Base-by-base conservation (phyloP, 2,888 invertebrate genomes). In the Pelosia muscerda region DNA sequence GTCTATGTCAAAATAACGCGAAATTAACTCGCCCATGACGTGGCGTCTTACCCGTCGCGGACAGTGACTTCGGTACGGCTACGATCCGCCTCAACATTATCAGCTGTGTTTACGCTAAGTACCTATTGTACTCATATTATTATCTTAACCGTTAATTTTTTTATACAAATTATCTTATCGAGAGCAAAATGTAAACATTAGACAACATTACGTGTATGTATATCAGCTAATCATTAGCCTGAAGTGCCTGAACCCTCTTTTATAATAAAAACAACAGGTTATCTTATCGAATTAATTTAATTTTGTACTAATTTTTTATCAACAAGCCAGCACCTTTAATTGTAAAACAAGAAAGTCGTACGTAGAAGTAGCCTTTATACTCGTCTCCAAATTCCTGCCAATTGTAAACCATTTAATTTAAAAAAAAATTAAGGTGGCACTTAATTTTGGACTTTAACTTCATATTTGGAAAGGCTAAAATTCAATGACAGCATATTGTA, bases 1-100 rank as follows among this genome's bases (percentile, higher is more conserved):
- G 78, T 71, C 73, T 75, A 78, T 86, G 84, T 83, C 85, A 85
- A 88, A 89, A 88, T 84, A 87, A 87, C 86, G 80, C 84, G 84
- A 85, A 86, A 82, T 77, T 60, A 75, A 81, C 68, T 82, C 82
- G 81, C 80, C 85, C 86, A 81, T 87, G 84, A 84, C 87, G 81
- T 71, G 69, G 65, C 69, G 63, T 65, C 54, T 28, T 26, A 31
- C 23, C 19, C 38, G 38, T 74, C 67, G 70, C 67, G 67, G 58
- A 56, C 65, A 28, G 59, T 56, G 55, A 19, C 22, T 57, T 57
- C 13, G n/a, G 23, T 49, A 34, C 70, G 79, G 73, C 31, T 53
- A 49, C n/a, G n/a, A n/a, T 9, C 49, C 66, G 65, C 58, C 71
- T 65, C 66, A 70, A 71, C 63, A 65, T 69, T 80, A 76, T 82